phyloP scores from a whole-genome alignment of 2,888 invertebrate genomes.

The Drosophila phalerata region DNA sequence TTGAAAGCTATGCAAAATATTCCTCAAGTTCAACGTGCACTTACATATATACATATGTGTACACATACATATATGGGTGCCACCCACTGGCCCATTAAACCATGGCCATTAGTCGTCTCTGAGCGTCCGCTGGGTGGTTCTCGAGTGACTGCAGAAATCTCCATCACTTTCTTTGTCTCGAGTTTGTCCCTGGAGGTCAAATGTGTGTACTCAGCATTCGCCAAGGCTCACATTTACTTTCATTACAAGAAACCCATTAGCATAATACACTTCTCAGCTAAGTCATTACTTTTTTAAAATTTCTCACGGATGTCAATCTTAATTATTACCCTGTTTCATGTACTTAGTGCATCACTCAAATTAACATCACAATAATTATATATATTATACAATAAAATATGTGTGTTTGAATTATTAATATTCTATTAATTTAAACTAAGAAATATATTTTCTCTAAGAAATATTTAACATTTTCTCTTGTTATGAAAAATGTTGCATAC shows the following conservation, averaged over 20 bases:
- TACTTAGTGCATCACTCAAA: neutral
- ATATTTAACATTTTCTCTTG: neutral
- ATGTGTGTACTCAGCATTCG: constrained; percentile 39
- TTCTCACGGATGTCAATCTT: constrained; percentile 7
- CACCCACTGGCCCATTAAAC: constrained; percentile 58
- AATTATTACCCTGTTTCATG: neutral
- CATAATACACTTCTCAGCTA: constrained; percentile 52
- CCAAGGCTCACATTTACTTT: constrained; percentile 41
- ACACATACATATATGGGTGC: constrained; percentile 17
- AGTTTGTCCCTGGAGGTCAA: constrained; percentile 56
- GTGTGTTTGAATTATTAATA: neutral
- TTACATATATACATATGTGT: constrained; percentile 19
- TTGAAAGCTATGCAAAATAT: constrained; percentile 29
- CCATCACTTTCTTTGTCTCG: constrained; percentile 28
- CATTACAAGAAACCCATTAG: constrained; percentile 41
- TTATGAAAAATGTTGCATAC: constrained; percentile 6
- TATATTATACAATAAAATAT: too few relatives aligned
- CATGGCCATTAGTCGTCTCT: constrained; percentile 19
- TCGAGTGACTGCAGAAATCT: constrained; percentile 52
- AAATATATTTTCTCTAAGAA: neutral
- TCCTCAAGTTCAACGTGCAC: constrained; percentile 77
- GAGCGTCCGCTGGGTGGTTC: constrained; percentile 15
- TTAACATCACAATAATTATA: neutral
- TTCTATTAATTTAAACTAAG: too few relatives aligned
- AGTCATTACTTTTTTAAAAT: constrained; percentile 28